Evolutionary conservation across 1,140 invertebrate genomes (phyloP), one percentile per base, ranked within the genome.

Genomic region (Danaus plexippus): DNA sequence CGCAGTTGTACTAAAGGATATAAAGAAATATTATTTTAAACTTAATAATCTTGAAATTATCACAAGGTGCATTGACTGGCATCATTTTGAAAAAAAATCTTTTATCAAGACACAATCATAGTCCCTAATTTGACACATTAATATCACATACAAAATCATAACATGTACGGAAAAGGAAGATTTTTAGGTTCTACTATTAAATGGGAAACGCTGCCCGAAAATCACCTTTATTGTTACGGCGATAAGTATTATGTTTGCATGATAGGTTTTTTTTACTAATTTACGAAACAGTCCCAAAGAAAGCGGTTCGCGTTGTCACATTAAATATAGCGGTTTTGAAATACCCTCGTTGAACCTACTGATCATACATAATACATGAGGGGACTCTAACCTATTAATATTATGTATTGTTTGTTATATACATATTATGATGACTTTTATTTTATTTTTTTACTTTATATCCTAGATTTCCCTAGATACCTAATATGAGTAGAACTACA

Each of bases 291-390:
- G 54, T 67, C 59, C 22, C 57, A 49, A 54, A 53, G 63, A 61
- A 71, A 59, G 32, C 50, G 54, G 52, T 54, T 60, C 58, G 48
- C 58, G 48, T 61, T 48, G 59, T 67, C 53, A 63, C 64, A 55
- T 44, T 52, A 64, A 55, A 59, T 59, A 59, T 53, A 59, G 43
- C 15, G 53, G 13, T 59, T 59, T 59, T 44, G 45, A 40, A 59
- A 63, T 55, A 54, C 51, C 57, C 45, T 52, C 59, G 61, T 64
- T 57, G 22, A 32, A 32, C 5, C 22, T 32, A 32, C 22, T 42
- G 52, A 68, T 75, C 69, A 74, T 77, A 72, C 73, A 77, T 77
- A 74, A 75, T 66, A 69, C 71, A 77, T 77, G 69, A 45, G 64
- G 52, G 48, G 45, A 47, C 53, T 47, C 60, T 66, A 70, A 69